Evolutionary conservation across 1,140 invertebrate species (phyloP).

Genomic region (Bicyclus anynana): DNA sequence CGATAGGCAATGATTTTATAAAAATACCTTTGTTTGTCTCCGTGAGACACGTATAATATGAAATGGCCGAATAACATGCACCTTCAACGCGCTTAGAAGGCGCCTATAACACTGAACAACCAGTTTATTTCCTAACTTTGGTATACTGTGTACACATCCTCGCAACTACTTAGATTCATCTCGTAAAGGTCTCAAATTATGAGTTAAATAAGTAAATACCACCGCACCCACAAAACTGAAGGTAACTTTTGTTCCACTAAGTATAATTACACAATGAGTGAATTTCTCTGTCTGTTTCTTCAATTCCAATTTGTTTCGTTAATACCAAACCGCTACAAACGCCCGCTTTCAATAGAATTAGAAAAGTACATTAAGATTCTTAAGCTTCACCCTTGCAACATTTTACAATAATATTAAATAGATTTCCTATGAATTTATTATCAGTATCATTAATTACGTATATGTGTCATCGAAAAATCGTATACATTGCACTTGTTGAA

Average conservation of each 20-base stretch:
- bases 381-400: constrained; percentile 60
- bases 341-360: constrained; percentile 22
- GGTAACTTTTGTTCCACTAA: constrained; percentile 67
- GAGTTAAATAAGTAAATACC: constrained; percentile 48
- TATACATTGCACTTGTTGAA: constrained; percentile 77
- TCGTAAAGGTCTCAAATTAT: constrained; percentile 43
- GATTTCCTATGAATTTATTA: constrained; percentile 68
- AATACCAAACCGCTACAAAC: constrained; percentile 16
- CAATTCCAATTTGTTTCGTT: constrained; percentile 9
- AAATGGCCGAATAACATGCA: constrained; percentile 39
- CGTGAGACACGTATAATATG: constrained; percentile 46
- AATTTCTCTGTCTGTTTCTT: constrained; percentile 44
- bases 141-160: constrained; percentile 68
- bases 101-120: constrained; percentile 39
- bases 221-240: constrained; percentile 56
- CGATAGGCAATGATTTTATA: constrained; percentile 74
- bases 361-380: constrained; percentile 52
- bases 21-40: constrained; percentile 69
- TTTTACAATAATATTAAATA: constrained; percentile 66
- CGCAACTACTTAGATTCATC: constrained; percentile 40
- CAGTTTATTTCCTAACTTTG: constrained; percentile 74
- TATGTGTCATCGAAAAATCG: constrained; percentile 75
- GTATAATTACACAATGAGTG: constrained; percentile 42
- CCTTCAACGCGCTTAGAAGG: neutral
- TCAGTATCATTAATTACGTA: constrained; percentile 71